phyloP scores from a whole-genome alignment of 2,797 vertebrate species.

The Takifugu ocellatus region DNA sequence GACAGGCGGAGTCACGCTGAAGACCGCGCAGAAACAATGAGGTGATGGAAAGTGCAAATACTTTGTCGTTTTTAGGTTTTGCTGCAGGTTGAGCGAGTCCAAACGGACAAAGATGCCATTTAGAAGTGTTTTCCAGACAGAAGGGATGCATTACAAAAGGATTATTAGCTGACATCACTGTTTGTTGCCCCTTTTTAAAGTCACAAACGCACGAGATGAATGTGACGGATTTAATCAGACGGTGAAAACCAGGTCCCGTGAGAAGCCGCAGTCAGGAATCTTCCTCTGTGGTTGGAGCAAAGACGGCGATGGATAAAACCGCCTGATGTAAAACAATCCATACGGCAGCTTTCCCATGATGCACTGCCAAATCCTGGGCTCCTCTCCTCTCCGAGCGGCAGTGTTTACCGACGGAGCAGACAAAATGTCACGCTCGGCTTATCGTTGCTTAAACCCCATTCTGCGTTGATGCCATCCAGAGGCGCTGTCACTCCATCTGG shows the following conservation, averaged over 20 bases:
- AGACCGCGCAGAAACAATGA: too few relatives aligned
- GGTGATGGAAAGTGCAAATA: too few relatives aligned
- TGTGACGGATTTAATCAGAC: background rate
- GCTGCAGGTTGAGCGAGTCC: too few relatives aligned
- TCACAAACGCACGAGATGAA: too few relatives aligned
- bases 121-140: too few relatives aligned
- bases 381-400: slow-evolving; percentile 3
- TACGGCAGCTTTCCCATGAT: slow-evolving; percentile 8
- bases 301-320: slow-evolving; percentile 12
- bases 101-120: too few relatives aligned
- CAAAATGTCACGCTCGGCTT: slow-evolving; percentile 26
- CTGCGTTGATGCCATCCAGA: slow-evolving; percentile 30
- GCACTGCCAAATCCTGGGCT: background rate
- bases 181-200: too few relatives aligned
- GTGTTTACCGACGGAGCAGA: slow-evolving; percentile 29
- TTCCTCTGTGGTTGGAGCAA: background rate
- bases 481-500: slow-evolving; percentile 12
- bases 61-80: too few relatives aligned
- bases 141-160: too few relatives aligned
- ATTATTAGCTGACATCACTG: background rate
- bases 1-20: too few relatives aligned
- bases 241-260: background rate
- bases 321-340: slow-evolving; percentile 2
- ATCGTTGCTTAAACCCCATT: slow-evolving; percentile 8
- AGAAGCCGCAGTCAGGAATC: background rate